A percentile compares a stretch with the other conserved stretches of the same genome.
phyloP scores from a whole-genome alignment of 2,888 invertebrate species.

The Crepidodera aurea region DNA sequence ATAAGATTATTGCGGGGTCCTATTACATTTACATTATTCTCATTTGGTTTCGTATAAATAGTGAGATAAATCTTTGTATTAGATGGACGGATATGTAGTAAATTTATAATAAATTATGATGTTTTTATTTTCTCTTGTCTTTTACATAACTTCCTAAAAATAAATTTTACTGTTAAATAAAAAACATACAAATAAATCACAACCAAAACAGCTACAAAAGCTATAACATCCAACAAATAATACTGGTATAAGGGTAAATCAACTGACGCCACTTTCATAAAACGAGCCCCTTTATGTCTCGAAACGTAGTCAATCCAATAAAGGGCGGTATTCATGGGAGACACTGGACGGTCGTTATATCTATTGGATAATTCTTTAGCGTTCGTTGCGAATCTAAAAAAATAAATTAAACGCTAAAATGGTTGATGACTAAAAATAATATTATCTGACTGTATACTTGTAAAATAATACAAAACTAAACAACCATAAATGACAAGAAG shows the following conservation, averaged over 20 bases:
- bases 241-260: conserved; percentile 67
- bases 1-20: too few relatives aligned
- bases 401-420: background rate
- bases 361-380: conserved; percentile 61
- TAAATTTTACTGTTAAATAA: conserved; percentile 1
- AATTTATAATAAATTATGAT: conserved; percentile 8
- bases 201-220: conserved; percentile 51
- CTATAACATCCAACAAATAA: conserved; percentile 65
- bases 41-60: too few relatives aligned
- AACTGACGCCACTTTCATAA: conserved; percentile 65
- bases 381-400: conserved; percentile 52
- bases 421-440: background rate
- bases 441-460: too few relatives aligned
- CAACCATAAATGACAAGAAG: too few relatives aligned
- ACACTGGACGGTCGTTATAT: conserved; percentile 66
- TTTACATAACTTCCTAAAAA: background rate
- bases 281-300: conserved; percentile 65
- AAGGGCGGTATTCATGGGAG: conserved; percentile 68
- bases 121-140: conserved; percentile 7
- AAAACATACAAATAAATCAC: conserved; percentile 15
- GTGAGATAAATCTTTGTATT: too few relatives aligned
- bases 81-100: too few relatives aligned
- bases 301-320: conserved; percentile 75
- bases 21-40: too few relatives aligned
- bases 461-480: too few relatives aligned